phyloP scores from a whole-genome alignment of 2,113 vertebrate species.

The Nothoprocta pentlandii region DNA sequence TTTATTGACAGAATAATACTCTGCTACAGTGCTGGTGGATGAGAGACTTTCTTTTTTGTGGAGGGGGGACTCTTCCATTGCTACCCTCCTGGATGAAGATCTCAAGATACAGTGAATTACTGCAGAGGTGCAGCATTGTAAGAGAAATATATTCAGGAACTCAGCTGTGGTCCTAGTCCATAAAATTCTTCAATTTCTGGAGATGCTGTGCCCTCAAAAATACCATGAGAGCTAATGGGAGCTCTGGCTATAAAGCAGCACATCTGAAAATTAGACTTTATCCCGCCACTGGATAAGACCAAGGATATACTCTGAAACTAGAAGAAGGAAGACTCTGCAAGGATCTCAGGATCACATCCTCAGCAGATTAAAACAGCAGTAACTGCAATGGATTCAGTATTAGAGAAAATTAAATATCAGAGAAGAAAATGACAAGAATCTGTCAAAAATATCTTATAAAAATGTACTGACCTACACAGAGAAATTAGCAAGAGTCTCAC shows the following conservation, averaged over 20 bases:
- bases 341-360: not conserved
- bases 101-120: slow-evolving; percentile 1
- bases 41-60: slow-evolving; percentile 26
- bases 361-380: not conserved
- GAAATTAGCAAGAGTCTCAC: slow-evolving; percentile 23
- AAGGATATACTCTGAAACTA: slow-evolving; percentile 38
- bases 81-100: slow-evolving; percentile 6
- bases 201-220: not conserved
- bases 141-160: not conserved
- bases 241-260: not conserved
- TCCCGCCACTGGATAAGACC: slow-evolving; percentile 19
- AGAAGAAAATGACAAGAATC: not conserved
- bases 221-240: not conserved
- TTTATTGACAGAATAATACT: slow-evolving; percentile 63
- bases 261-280: not conserved
- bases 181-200: not conserved
- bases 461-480: slow-evolving; percentile 37
- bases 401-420: not conserved
- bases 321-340: not conserved
- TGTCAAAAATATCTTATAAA: slow-evolving; percentile 18
- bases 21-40: not conserved
- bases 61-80: not conserved
- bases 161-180: slow-evolving; percentile 29
- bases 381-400: not conserved
- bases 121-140: not conserved